Percentiles rank a stretch among this genome's conserved stretches.
These are phyloP conservation scores for Mastacembelus armatus DNA, from an alignment of 2,797 vertebrate genomes.

Conservation along the genomic window DNA sequence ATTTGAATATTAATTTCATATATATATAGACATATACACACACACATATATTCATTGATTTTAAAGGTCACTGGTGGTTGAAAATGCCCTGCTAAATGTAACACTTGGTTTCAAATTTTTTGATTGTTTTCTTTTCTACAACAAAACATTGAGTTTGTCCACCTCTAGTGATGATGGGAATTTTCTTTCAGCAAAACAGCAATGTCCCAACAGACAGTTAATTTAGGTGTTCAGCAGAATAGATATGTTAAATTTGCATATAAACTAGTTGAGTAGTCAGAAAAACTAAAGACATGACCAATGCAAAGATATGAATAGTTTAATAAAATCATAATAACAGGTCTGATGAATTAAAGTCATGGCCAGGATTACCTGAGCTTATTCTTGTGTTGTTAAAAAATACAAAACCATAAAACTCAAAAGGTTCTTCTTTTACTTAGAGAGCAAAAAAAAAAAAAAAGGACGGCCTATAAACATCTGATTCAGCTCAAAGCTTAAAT, in stretches of 20 bases:
- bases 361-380: slow-evolving; percentile 70
- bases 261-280: background rate
- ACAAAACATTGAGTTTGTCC: background rate
- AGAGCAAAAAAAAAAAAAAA: slow-evolving; percentile 41
- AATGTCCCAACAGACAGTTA: background rate
- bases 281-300: slow-evolving; percentile 15
- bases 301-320: slow-evolving; percentile 47
- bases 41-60: background rate
- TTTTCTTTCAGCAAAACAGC: background rate
- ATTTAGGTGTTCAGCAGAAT: too few species aligned
- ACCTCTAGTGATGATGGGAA: background rate
- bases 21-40: too few species aligned
- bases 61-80: too few species aligned
- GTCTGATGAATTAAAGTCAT: slow-evolving; percentile 48
- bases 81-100: too few species aligned
- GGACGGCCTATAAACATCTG: slow-evolving; percentile 1
- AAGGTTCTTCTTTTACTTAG: slow-evolving; percentile 44
- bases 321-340: slow-evolving; percentile 67
- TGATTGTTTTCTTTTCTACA: too few species aligned
- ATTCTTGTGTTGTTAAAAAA: slow-evolving; percentile 50
- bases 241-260: too few species aligned
- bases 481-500: slow-evolving; percentile 30
- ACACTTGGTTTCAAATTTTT: too few species aligned
- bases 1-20: background rate
- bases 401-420: slow-evolving; percentile 58